These are phyloP conservation scores for Paracentrotus lividus DNA, from an alignment of 53 echinoderm and acorn worm species.

Conservation along the genomic window DNA sequence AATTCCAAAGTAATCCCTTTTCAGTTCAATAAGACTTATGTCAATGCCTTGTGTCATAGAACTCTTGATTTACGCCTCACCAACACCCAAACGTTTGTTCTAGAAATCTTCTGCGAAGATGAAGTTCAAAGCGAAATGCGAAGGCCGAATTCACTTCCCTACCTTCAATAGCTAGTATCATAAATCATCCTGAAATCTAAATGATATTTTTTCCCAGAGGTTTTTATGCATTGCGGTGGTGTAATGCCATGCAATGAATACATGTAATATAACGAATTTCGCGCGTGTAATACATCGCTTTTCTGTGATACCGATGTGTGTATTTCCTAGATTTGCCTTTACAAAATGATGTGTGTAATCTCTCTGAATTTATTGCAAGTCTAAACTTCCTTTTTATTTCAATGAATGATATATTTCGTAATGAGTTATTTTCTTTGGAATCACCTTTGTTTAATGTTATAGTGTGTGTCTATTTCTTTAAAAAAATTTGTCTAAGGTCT, in stretches of 20 bases:
- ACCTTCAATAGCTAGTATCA: neutral
- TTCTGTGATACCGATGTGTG: neutral
- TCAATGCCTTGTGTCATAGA: neutral
- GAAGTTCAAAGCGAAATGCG: neutral
- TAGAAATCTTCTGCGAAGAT: neutral
- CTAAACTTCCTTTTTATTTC: too few species aligned
- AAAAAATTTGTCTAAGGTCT: neutral
- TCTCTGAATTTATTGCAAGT: too few species aligned
- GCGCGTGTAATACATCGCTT: neutral
- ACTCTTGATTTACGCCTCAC: constrained; percentile 38
- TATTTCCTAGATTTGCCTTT: neutral
- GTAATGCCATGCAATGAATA: constrained; percentile 42
- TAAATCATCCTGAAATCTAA: neutral
- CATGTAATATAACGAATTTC: constrained; percentile 25
- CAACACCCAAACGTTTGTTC: neutral
- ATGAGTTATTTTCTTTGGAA: too few species aligned
- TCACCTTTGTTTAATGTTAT: too few species aligned
- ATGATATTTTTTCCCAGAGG: constrained; percentile 19
- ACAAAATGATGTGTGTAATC: neutral
- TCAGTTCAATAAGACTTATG: neutral
- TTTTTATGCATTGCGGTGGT: constrained; percentile 40
- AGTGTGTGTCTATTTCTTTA: too few species aligned
- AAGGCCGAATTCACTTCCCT: neutral
- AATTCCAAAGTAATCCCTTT: neutral
- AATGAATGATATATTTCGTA: too few species aligned